Percentiles rank a stretch among this genome's conserved stretches.
These are phyloP conservation scores for Galaxea fascicularis DNA, from an alignment of 92 coral and sea anemone genomes.

Conservation along the genomic window DNA sequence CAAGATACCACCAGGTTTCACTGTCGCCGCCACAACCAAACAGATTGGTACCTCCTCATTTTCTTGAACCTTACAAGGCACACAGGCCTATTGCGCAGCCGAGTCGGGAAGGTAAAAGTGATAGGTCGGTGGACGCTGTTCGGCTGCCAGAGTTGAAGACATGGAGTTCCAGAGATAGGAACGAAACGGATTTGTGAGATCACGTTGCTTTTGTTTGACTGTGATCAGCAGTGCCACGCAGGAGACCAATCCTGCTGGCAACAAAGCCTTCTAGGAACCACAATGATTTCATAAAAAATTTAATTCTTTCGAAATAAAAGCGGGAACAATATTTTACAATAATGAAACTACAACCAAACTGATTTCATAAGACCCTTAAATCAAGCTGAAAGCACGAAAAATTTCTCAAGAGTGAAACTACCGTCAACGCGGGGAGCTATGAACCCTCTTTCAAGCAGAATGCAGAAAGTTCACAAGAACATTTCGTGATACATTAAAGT, in stretches of 20 bases:
- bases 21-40: constrained; percentile 29
- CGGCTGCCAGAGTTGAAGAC: constrained; percentile 31
- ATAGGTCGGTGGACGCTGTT: background rate
- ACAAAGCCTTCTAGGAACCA: background rate
- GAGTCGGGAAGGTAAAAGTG: background rate
- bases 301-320: too few relatives aligned
- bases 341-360: too few relatives aligned
- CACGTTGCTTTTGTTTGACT: background rate
- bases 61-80: constrained; percentile 39
- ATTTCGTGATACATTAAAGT: too few relatives aligned
- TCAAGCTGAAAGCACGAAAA: too few relatives aligned
- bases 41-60: constrained; percentile 44
- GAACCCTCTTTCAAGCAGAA: too few relatives aligned
- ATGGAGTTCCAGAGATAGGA: background rate
- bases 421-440: too few relatives aligned
- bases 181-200: background rate
- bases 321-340: too few relatives aligned
- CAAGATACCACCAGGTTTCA: constrained; percentile 11
- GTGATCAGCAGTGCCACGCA: background rate
- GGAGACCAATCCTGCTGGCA: background rate
- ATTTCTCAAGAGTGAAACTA: too few relatives aligned
- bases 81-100: constrained; percentile 20
- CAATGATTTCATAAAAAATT: too few relatives aligned
- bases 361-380: too few relatives aligned
- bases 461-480: too few relatives aligned